These are phyloP conservation scores for Matsumyia berberina DNA, from an alignment of 2,888 invertebrate species.

Conservation along the genomic window DNA sequence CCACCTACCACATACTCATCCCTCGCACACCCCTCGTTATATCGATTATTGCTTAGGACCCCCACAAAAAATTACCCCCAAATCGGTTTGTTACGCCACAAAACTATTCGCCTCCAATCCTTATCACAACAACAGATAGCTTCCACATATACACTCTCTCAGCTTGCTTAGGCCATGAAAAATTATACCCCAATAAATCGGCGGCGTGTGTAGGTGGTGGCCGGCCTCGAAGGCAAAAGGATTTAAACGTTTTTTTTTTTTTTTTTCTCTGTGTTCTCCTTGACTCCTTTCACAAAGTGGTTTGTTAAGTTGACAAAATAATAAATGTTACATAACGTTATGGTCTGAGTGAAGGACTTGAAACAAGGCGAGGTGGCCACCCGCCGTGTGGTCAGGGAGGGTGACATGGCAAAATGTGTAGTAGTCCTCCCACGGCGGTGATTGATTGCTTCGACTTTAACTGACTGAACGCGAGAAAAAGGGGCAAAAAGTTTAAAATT, in stretches of 20 bases:
- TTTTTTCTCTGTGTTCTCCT: not conserved
- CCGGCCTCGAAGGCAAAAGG: not conserved
- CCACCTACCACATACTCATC: not conserved
- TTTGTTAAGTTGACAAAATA: slow-evolving; percentile 27
- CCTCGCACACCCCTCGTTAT: not conserved
- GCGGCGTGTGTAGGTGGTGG: no score
- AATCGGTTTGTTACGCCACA: not conserved
- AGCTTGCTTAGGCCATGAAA: slow-evolving; percentile 7
- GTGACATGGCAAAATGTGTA: slow-evolving; percentile 3
- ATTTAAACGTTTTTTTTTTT: not conserved
- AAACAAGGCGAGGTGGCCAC: not conserved
- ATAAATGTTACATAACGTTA: slow-evolving; percentile 6
- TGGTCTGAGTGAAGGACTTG: not conserved
- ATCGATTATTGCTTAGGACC: not conserved
- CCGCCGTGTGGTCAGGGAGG: not conserved
- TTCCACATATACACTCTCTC: not conserved
- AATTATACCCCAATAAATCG: slow-evolving; percentile 15
- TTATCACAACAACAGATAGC: not conserved
- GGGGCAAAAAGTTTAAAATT: not conserved
- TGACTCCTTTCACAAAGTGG: slow-evolving; percentile 3
- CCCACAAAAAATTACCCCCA: no score
- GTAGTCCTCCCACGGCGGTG: not conserved
- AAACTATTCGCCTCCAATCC: not conserved
- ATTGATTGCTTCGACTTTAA: slow-evolving; percentile 4
- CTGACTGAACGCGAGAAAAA: not conserved